phyloP scores from a whole-genome alignment of 2,113 vertebrate genomes.

The Pitta sordida region DNA sequence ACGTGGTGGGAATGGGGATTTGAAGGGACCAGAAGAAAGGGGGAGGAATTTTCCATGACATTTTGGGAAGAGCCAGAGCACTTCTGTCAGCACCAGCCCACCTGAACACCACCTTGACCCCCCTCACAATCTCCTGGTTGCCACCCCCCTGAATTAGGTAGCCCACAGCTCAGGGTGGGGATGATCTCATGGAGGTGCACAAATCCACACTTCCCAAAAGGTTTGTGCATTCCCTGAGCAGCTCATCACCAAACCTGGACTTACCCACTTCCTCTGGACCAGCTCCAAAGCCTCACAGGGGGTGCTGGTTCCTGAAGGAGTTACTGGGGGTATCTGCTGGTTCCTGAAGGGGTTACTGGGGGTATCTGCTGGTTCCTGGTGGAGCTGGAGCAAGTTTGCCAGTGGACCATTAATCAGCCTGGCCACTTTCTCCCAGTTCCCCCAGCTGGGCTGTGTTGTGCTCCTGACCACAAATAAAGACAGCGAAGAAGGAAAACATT shows the following conservation, averaged over 20 bases:
- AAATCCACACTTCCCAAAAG: accelerated
- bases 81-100: neutral
- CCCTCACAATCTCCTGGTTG: accelerated
- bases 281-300: neutral
- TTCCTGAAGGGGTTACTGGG: no score
- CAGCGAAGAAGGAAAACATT: neutral
- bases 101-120: neutral
- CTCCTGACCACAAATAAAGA: neutral
- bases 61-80: neutral
- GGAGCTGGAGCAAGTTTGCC: neutral
- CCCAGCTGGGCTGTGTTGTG: conserved; percentile 19
- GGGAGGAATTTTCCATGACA: neutral
- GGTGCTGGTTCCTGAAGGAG: neutral
- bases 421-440: neutral
- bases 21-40: neutral
- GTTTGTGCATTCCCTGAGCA: accelerated
- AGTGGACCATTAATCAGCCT: neutral
- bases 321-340: neutral
- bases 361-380: conserved; percentile 23
- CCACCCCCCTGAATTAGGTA: neutral
- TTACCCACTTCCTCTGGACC: neutral
- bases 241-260: neutral
- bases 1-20: neutral
- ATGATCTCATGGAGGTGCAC: accelerated
- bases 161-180: neutral